These are phyloP conservation scores for Agrochola lychnidis DNA, from an alignment of 2,888 invertebrate species.

Conservation along the genomic window DNA sequence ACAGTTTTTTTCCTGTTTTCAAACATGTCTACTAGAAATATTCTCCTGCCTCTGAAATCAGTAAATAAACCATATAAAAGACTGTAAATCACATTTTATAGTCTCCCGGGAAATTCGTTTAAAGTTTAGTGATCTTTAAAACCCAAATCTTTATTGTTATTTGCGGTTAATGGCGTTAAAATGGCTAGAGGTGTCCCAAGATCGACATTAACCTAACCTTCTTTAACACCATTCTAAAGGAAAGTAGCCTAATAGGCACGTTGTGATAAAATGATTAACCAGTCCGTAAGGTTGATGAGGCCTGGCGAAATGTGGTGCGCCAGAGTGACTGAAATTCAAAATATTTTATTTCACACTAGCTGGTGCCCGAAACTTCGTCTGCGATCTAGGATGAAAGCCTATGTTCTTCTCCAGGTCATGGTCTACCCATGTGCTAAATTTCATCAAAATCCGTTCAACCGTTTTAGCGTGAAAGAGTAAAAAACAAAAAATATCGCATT, in stretches of 20 bases:
- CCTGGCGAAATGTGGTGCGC: too few species aligned
- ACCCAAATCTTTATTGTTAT: slow-evolving; percentile 50
- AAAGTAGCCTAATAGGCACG: neutral
- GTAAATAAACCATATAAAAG: slow-evolving; percentile 47
- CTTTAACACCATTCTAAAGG: neutral
- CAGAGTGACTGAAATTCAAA: too few species aligned
- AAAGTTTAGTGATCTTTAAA: slow-evolving; percentile 52
- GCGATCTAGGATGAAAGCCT: too few species aligned
- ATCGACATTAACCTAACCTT: slow-evolving; percentile 3
- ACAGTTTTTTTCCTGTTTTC: slow-evolving; percentile 20
- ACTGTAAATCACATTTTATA: slow-evolving; percentile 58
- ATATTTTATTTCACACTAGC: too few species aligned
- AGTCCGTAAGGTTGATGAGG: neutral
- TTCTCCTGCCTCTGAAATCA: slow-evolving; percentile 23
- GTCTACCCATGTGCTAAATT: too few species aligned
- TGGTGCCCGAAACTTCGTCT: too few species aligned
- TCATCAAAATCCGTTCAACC: too few species aligned
- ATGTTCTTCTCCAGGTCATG: too few species aligned
- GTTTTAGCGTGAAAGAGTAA: too few species aligned
- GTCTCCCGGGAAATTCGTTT: slow-evolving; percentile 46
- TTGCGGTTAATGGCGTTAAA: slow-evolving; percentile 38
- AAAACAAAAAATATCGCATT: too few species aligned
- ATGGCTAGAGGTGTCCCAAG: slow-evolving; percentile 36
- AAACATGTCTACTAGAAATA: slow-evolving; percentile 35
- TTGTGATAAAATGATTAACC: neutral